phyloP scores from a whole-genome alignment of 1,140 invertebrate genomes.

The Drosophila repleta region DNA sequence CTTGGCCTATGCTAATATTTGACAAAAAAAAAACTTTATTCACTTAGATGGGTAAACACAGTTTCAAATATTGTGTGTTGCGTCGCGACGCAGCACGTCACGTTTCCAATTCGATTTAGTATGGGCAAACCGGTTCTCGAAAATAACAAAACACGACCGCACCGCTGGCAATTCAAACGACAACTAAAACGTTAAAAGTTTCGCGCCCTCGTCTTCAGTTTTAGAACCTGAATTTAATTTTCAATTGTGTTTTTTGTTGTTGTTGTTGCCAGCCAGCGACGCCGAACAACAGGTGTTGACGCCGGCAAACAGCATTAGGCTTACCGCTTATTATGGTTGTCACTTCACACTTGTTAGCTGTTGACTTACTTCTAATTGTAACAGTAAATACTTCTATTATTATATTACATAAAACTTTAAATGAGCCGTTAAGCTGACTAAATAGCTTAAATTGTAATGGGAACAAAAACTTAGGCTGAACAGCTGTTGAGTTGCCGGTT shows the following conservation, averaged over 20 bases:
- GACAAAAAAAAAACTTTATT: conserved; percentile 46
- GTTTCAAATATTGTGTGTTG: conserved; percentile 25
- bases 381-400: background rate
- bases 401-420: conserved; percentile 1
- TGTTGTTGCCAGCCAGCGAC: conserved; percentile 5
- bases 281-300: conserved; percentile 47
- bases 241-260: conserved; percentile 41
- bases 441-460: conserved; percentile 25
- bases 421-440: conserved; percentile 10
- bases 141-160: conserved; percentile 63
- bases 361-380: background rate
- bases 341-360: background rate
- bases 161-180: conserved; percentile 74
- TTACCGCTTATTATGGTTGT: background rate
- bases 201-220: conserved; percentile 52
- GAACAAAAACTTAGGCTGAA: background rate
- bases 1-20: conserved; percentile 53
- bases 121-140: conserved; percentile 64
- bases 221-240: conserved; percentile 62
- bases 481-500: conserved; percentile 35
- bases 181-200: conserved; percentile 62
- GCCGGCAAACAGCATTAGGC: conserved; percentile 15
- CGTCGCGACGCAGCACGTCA: conserved; percentile 35
- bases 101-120: conserved; percentile 46
- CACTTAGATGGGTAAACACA: conserved; percentile 52